A percentile compares a stretch with the other conserved stretches of the same genome.
Evolutionary conservation across 2,113 vertebrate genomes (phyloP).

Genomic region (Hypomesus transpacificus): DNA sequence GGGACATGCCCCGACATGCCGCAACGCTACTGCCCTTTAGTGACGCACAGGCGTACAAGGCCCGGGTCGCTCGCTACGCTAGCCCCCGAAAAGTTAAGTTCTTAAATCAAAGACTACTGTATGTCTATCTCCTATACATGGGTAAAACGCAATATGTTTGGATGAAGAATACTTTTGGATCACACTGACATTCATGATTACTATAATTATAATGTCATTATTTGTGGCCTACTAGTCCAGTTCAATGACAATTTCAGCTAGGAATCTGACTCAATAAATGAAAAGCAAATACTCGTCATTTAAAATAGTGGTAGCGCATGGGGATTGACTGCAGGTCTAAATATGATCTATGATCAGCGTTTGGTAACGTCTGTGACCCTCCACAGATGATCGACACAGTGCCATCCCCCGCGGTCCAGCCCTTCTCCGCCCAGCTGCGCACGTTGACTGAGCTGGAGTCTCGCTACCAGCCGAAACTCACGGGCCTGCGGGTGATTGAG

Average conservation of each 20-base stretch:
- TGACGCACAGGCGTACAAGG: not conserved
- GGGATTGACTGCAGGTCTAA: too few relatives aligned
- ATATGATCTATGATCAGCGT: too few relatives aligned
- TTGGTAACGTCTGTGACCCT: conserved; percentile 10
- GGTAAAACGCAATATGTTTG: not conserved
- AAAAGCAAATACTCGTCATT: too few relatives aligned
- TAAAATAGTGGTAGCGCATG: too few relatives aligned
- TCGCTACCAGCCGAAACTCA: conserved; percentile 84
- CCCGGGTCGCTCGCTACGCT: not conserved
- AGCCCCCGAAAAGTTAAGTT: not conserved
- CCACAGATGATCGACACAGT: conserved; percentile 87
- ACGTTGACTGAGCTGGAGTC: conserved; percentile 79
- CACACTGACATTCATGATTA: too few relatives aligned
- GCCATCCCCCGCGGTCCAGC: conserved; percentile 61
- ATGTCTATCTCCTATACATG: not conserved
- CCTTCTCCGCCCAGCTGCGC: conserved; percentile 79
- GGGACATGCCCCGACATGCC: conserved; percentile 63
- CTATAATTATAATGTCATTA: not conserved
- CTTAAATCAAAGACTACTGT: not conserved
- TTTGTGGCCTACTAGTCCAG: conserved; percentile 37
- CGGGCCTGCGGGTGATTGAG: conserved; percentile 85
- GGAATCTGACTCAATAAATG: not conserved
- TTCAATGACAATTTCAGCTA: conserved; percentile 36
- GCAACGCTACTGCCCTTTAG: not conserved
- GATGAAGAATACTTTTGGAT: too few relatives aligned